Evolutionary conservation across 1,140 invertebrate genomes (phyloP).

Genomic region (Metopolophium dirhodum): DNA sequence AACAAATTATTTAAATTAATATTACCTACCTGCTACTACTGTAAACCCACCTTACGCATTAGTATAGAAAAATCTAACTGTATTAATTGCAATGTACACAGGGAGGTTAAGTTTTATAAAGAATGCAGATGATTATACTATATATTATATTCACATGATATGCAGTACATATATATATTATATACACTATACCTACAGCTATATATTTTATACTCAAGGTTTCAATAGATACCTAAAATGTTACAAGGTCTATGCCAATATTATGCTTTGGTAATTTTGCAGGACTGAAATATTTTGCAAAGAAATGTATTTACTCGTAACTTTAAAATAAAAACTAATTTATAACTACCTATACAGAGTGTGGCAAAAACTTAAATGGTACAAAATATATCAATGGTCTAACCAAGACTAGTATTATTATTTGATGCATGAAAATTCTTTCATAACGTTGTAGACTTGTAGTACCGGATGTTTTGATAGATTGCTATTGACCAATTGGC

Average conservation of each 20-base stretch:
- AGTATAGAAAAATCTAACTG: neutral
- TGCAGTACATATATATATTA: too few relatives aligned
- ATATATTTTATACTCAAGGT: neutral
- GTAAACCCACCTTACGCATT: neutral
- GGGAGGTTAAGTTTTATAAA: neutral
- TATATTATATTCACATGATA: neutral
- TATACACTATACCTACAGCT: neutral
- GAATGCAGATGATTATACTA: neutral
- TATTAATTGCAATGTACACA: neutral
- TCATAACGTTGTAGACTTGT: neutral
- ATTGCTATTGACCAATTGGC: neutral
- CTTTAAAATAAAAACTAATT: neutral
- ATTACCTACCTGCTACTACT: too few relatives aligned
- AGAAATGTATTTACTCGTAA: neutral
- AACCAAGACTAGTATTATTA: neutral
- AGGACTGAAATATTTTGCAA: neutral
- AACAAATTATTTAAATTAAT: neutral
- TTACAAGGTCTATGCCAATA: neutral
- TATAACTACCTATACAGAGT: neutral
- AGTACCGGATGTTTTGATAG: neutral
- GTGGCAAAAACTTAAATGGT: neutral
- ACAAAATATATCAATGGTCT: neutral
- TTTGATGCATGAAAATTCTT: neutral
- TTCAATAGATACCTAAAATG: neutral
- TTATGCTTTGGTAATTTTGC: neutral